A percentile compares a stretch with the other conserved stretches of the same genome.
Evolutionary conservation across 1,140 invertebrate species (phyloP).

Genomic region (Anoplolepis gracilipes): DNA sequence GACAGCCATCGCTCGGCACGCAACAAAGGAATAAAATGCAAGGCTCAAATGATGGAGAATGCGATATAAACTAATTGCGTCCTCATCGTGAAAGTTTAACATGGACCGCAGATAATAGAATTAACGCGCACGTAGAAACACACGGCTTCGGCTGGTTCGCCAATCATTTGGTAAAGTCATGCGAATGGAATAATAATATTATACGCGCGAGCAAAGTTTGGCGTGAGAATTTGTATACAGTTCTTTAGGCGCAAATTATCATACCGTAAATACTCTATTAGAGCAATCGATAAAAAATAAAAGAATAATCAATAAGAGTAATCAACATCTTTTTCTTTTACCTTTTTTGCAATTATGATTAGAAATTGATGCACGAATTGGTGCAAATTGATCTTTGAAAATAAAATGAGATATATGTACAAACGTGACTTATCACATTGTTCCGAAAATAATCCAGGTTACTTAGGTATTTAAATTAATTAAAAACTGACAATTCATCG

Average conservation of each 20-base stretch:
- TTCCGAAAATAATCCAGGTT: background rate
- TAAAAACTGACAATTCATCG: background rate
- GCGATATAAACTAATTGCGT: conserved; percentile 50
- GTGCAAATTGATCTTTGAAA: background rate
- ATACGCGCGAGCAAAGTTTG: conserved; percentile 13
- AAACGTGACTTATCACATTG: background rate
- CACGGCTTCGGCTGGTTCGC: conserved; percentile 1
- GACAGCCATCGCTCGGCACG: conserved; percentile 34
- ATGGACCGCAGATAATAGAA: conserved; percentile 58
- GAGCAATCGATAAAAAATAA: background rate
- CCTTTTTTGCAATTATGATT: too few relatives aligned
- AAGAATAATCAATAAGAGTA: too few relatives aligned
- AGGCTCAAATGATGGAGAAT: conserved; percentile 8
- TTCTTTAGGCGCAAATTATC: conserved; percentile 34
- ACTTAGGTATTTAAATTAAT: background rate
- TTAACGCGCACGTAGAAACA: conserved; percentile 48
- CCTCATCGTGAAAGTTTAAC: conserved; percentile 62
- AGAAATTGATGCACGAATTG: too few relatives aligned
- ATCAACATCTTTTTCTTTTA: too few relatives aligned
- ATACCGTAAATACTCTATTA: background rate
- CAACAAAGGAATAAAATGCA: conserved; percentile 38
- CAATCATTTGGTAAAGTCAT: conserved; percentile 43
- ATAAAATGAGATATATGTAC: background rate
- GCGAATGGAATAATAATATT: conserved; percentile 53
- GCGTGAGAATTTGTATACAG: conserved; percentile 37